Evolutionary conservation across 2,888 invertebrate species (phyloP).

Genomic region (Drosophila merina): DNA sequence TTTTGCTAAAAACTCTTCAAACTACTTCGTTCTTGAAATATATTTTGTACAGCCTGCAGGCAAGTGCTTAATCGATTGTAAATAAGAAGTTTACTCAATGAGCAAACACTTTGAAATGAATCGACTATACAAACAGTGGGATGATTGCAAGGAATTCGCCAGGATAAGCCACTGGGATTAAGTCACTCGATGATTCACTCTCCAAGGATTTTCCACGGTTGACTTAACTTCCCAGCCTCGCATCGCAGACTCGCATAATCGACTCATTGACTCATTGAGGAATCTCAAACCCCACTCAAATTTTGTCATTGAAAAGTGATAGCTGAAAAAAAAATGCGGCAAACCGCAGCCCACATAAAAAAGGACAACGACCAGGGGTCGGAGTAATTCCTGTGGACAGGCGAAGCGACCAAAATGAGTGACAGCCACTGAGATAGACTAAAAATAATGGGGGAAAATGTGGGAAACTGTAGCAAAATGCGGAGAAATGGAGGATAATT

Average conservation of each 20-base stretch:
- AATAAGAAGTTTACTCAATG: slow-evolving; percentile 19
- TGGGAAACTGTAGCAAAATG: slow-evolving; percentile 3
- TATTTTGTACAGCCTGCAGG: slow-evolving; percentile 11
- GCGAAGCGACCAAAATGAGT: slow-evolving; percentile 20
- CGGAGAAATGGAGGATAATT: slow-evolving; percentile 37
- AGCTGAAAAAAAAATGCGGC: neutral
- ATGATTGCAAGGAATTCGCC: neutral
- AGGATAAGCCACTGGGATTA: slow-evolving; percentile 9
- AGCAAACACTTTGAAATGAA: slow-evolving; percentile 1
- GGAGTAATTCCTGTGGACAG: slow-evolving; percentile 27
- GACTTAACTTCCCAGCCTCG: slow-evolving; percentile 21
- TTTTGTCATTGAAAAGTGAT: slow-evolving; percentile 38
- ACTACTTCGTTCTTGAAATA: neutral
- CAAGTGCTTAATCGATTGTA: slow-evolving; percentile 28
- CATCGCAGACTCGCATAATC: slow-evolving; percentile 12
- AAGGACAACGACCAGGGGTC: slow-evolving; percentile 7
- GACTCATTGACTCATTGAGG: slow-evolving; percentile 23
- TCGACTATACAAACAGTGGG: slow-evolving; percentile 12
- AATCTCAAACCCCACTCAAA: slow-evolving; percentile 18
- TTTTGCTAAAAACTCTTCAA: neutral
- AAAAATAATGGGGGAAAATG: slow-evolving; percentile 5
- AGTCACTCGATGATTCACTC: slow-evolving; percentile 6
- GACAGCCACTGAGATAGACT: slow-evolving; percentile 24
- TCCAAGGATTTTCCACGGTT: slow-evolving; percentile 16
- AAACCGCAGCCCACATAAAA: slow-evolving; percentile 7